phyloP scores from a whole-genome alignment of 2,113 vertebrate genomes.

The Glaucomys volans region DNA sequence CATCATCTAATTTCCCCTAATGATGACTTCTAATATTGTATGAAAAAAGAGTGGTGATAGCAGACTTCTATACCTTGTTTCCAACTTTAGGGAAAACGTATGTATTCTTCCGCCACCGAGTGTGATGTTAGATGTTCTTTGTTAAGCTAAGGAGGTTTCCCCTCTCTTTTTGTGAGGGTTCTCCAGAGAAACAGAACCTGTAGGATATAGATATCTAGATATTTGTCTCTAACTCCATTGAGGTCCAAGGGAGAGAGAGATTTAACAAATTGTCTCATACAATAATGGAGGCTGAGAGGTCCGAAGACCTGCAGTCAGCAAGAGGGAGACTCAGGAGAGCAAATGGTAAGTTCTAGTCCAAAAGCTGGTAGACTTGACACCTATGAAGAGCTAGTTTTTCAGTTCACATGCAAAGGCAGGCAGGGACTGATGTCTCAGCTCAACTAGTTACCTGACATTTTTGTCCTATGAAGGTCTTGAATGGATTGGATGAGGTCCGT shows the following conservation, averaged over 20 bases:
- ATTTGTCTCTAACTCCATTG: not conserved
- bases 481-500: not conserved
- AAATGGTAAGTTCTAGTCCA: not conserved
- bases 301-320: not conserved
- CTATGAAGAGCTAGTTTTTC: not conserved
- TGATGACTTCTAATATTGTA: not conserved
- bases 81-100: not conserved
- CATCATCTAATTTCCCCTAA: not conserved
- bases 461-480: not conserved
- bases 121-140: not conserved
- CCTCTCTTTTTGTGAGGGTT: not conserved
- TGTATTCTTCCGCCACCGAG: too few species aligned
- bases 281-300: not conserved
- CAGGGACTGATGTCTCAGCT: not conserved
- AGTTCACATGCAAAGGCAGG: not conserved
- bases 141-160: not conserved
- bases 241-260: not conserved
- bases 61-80: not conserved
- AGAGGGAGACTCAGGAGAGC: not conserved
- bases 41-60: not conserved
- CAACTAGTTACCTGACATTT: not conserved
- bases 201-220: not conserved
- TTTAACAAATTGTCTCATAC: not conserved
- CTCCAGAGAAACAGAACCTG: not conserved
- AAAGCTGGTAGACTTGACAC: not conserved